A percentile compares a stretch with the other conserved stretches of the same genome.
phyloP scores from a whole-genome alignment of 2,113 vertebrate species.

The Nettapus auritus region DNA sequence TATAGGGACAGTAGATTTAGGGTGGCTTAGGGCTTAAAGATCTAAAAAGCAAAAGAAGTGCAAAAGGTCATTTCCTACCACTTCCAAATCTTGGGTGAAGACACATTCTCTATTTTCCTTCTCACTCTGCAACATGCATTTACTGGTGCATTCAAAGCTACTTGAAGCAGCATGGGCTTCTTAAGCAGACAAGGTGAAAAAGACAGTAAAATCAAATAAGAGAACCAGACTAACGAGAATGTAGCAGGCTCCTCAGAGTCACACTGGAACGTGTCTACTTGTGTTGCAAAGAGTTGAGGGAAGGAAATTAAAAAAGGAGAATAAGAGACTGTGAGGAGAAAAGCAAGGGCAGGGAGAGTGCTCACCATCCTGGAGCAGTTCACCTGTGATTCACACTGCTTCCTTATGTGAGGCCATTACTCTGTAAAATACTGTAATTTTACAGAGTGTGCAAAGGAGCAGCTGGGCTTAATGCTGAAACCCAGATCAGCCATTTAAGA shows the following conservation, averaged over 20 bases:
- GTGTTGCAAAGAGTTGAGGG: background rate
- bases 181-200: background rate
- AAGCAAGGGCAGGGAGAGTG: background rate
- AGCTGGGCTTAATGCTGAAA: conserved; percentile 23
- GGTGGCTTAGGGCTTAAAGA: conserved; percentile 20
- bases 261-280: background rate
- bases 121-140: background rate
- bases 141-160: background rate
- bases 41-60: conserved; percentile 17
- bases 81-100: background rate
- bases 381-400: conserved; percentile 36
- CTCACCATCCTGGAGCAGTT: background rate
- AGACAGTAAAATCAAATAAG: background rate
- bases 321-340: background rate
- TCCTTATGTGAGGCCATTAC: background rate
- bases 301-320: background rate
- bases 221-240: background rate
- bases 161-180: background rate
- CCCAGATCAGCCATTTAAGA: conserved; percentile 15
- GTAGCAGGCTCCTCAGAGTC: background rate
- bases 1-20: conserved; percentile 54
- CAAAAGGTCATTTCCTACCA: conserved; percentile 30
- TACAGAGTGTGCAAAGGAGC: conserved; percentile 9
- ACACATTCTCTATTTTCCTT: background rate
- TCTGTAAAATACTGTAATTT: background rate